A percentile compares a stretch with the other conserved stretches of the same genome.
Conservation (phyloP, 2,797 vertebrate genomes). For the Oryzias dopingdopingensis region DNA sequence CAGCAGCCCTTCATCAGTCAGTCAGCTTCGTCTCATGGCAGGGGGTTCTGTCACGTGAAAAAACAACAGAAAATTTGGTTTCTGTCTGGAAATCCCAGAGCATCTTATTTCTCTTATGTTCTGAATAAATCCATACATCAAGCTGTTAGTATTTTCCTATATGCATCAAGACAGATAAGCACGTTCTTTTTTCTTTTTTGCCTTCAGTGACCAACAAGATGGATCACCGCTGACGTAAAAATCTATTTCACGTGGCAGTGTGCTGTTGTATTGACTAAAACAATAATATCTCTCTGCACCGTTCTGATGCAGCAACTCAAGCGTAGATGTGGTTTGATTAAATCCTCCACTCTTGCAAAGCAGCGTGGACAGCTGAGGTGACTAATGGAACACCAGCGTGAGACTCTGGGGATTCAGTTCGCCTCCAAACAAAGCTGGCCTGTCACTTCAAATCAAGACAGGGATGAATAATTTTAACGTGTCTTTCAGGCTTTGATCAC, state of each 20-base stretch:
- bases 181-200: neutral
- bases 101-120: conserved; percentile 7
- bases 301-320: neutral
- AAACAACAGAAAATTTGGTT: conserved; percentile 17
- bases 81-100: conserved; percentile 25
- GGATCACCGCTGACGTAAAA: neutral
- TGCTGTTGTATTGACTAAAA: neutral
- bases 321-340: conserved; percentile 12
- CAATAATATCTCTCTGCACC: neutral
- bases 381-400: conserved; percentile 28
- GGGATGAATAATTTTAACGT: conserved; percentile 26
- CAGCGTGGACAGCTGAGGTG: conserved; percentile 26
- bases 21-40: no score
- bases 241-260: neutral
- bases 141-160: conserved; percentile 8
- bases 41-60: conserved; percentile 14
- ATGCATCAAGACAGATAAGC: conserved; percentile 7
- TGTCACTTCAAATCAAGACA: conserved; percentile 31
- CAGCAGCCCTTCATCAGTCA: conserved; percentile 40
- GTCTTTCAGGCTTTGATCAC: conserved; percentile 4
- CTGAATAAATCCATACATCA: conserved; percentile 32
- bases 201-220: conserved; percentile 17
- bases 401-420: conserved; percentile 30
- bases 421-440: conserved; percentile 30
- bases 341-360: conserved; percentile 20